Evolutionary conservation across 1,140 invertebrate genomes (phyloP).

Genomic region (Amyelois transitella): DNA sequence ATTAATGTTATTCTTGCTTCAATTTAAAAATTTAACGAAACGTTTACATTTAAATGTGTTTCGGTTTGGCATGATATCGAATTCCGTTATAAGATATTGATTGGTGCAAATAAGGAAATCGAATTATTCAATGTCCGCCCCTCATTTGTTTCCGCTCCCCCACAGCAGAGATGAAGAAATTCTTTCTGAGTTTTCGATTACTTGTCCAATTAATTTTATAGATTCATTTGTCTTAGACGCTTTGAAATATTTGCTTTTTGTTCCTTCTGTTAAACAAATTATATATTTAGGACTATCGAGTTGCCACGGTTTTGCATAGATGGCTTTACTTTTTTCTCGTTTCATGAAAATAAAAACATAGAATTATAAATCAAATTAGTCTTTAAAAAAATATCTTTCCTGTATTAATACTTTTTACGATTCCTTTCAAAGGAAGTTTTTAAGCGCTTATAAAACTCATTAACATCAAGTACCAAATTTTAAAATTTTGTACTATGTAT

Average conservation of each 20-base stretch:
- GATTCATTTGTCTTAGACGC: constrained; percentile 68
- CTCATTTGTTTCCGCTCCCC: constrained; percentile 70
- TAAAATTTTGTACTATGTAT: too few species aligned
- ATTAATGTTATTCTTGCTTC: not conserved
- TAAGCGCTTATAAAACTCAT: too few species aligned
- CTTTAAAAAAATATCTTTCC: too few species aligned
- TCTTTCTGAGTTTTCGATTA: constrained; percentile 74
- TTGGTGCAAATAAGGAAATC: constrained; percentile 74
- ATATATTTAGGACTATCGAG: not conserved
- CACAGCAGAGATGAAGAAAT: constrained; percentile 70
- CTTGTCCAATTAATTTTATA: constrained; percentile 75
- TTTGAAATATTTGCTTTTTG: constrained; percentile 49
- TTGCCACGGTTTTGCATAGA: not conserved
- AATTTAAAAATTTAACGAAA: not conserved
- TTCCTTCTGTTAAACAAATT: constrained; percentile 8
- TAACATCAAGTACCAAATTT: too few species aligned
- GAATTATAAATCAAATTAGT: too few species aligned
- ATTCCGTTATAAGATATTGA: constrained; percentile 68
- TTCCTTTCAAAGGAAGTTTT: too few species aligned
- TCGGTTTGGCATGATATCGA: constrained; percentile 35
- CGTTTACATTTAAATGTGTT: constrained; percentile 19
- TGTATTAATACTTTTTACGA: too few species aligned
- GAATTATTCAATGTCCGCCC: constrained; percentile 74
- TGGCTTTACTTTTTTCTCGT: too few species aligned
- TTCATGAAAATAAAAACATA: too few species aligned